A percentile compares a stretch with the other conserved stretches of the same genome.
These are phyloP conservation scores for Anoplolepis gracilipes DNA, from an alignment of 1,140 invertebrate genomes.

Conservation along the genomic window DNA sequence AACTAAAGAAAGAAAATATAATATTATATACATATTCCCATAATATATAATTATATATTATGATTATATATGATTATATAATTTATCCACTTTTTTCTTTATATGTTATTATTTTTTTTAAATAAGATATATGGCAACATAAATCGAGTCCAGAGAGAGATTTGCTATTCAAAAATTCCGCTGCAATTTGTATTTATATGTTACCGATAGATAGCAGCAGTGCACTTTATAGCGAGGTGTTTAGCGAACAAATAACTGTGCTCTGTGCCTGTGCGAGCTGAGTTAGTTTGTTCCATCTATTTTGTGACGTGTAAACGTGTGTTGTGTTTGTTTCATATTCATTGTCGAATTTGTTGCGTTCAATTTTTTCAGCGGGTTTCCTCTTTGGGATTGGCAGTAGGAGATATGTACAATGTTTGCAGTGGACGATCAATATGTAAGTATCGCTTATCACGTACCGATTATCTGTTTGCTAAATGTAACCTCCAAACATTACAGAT, in stretches of 20 bases:
- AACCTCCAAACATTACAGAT: constrained; percentile 56
- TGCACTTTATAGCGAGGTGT: too few relatives aligned
- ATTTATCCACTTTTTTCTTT: too few relatives aligned
- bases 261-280: too few relatives aligned
- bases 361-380: constrained; percentile 40
- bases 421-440: constrained; percentile 33
- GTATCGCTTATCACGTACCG: not conserved
- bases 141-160: not conserved
- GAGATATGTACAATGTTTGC: not conserved
- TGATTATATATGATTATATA: too few relatives aligned
- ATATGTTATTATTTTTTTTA: too few relatives aligned
- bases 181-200: not conserved
- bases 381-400: not conserved
- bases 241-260: too few relatives aligned
- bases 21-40: too few relatives aligned
- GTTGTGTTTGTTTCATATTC: constrained; percentile 59
- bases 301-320: constrained; percentile 67
- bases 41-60: too few relatives aligned
- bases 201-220: constrained; percentile 17
- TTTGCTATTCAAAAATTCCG: not conserved
- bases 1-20: too few relatives aligned
- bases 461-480: constrained; percentile 51
- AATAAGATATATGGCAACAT: too few relatives aligned
- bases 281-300: constrained; percentile 64
- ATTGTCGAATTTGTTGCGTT: constrained; percentile 25